Conservation (phyloP, 2,797 vertebrate genomes). For the Ispidina lecontei region DNA sequence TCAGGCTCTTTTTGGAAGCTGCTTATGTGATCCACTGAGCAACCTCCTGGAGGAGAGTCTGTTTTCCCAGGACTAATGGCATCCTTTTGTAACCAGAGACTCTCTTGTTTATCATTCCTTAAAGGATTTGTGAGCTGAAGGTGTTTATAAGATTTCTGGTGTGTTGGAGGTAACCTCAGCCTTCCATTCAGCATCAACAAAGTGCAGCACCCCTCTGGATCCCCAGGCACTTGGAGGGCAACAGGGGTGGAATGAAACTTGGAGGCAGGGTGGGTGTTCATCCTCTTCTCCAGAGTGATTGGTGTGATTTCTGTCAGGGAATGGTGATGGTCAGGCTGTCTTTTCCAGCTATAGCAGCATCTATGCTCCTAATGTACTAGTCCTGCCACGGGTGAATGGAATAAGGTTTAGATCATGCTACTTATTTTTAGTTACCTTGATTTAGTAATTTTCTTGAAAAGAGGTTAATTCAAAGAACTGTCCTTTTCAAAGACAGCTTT, state of each 20-base stretch:
- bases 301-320: not conserved
- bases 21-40: not conserved
- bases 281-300: not conserved
- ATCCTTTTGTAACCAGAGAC: not conserved
- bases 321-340: not conserved
- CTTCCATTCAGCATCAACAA: not conserved
- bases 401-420: not conserved
- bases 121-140: not conserved
- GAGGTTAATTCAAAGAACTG: not conserved
- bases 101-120: not conserved
- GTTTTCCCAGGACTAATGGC: not conserved
- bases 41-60: not conserved
- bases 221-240: not conserved
- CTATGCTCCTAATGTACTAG: not conserved
- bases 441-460: not conserved
- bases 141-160: not conserved
- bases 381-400: not conserved
- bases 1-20: rapidly evolving
- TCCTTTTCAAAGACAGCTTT: not conserved
- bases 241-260: not conserved
- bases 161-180: not conserved
- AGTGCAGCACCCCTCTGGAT: not conserved
- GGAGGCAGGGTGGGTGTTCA: not conserved
- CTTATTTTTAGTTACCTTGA: not conserved
- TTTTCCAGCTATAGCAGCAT: not conserved